Conservation (phyloP, 2,797 vertebrate species). For the Argentina silus region DNA sequence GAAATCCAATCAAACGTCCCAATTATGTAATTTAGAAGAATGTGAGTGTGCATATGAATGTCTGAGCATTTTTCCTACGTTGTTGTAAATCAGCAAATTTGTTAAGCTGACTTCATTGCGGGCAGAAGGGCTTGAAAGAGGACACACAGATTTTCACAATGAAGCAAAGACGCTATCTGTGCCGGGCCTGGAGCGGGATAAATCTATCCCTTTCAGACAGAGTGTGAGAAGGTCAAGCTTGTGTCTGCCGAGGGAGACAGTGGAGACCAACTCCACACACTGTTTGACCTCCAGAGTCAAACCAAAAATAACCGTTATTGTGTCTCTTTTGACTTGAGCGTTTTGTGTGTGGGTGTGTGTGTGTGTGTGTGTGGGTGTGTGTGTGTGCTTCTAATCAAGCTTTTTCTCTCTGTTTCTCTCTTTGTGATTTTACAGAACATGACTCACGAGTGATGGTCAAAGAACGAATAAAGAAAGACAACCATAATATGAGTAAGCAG, state of each 20-base stretch:
- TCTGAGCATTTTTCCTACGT: constrained; percentile 52
- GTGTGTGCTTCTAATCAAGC: constrained; percentile 61
- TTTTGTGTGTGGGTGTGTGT: constrained; percentile 47
- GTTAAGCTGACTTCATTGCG: constrained; percentile 71
- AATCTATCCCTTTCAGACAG: constrained; percentile 52
- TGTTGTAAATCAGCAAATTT: constrained; percentile 66
- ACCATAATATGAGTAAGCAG: constrained; percentile 97
- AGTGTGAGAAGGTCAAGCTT: constrained; percentile 24
- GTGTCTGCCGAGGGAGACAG: neutral
- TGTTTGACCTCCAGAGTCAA: constrained; percentile 51
- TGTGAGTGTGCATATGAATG: constrained; percentile 75
- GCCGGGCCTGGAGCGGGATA: constrained; percentile 36
- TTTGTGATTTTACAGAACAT: constrained; percentile 82
- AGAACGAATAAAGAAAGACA: constrained; percentile 98
- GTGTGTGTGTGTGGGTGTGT: constrained; percentile 55
- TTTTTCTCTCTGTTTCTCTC: constrained; percentile 51
- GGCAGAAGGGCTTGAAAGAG: constrained; percentile 59
- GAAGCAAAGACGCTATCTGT: constrained; percentile 53
- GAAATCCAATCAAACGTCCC: constrained; percentile 85
- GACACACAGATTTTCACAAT: constrained; percentile 54
- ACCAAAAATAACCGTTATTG: constrained; percentile 51
- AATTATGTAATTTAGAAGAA: constrained; percentile 83
- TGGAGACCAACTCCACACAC: constrained; percentile 42
- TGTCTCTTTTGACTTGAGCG: constrained; percentile 46
- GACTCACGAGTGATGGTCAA: constrained; percentile 93